Evolutionary conservation across 2,113 vertebrate species (phyloP).

Genomic region (Eulacestoma nigropectus): DNA sequence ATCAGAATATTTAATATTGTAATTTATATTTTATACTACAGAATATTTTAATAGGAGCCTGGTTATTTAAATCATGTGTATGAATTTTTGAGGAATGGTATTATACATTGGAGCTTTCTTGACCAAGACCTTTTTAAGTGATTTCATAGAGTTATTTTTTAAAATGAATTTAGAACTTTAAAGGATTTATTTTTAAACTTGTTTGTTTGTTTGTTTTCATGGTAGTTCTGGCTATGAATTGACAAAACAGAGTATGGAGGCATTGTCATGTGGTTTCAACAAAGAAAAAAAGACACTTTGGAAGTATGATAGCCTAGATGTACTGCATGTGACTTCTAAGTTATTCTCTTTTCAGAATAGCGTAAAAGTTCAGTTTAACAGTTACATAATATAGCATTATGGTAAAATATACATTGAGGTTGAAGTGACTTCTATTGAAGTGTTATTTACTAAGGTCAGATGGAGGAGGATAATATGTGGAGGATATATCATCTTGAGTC

Average conservation of each 20-base stretch:
- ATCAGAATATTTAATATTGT: background rate
- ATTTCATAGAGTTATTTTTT: background rate
- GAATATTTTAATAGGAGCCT: background rate
- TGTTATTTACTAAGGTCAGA: background rate
- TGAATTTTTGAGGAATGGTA: background rate
- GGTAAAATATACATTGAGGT: background rate
- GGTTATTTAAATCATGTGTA: background rate
- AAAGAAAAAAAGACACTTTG: background rate
- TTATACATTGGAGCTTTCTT: background rate
- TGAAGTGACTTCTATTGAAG: background rate
- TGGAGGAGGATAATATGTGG: background rate
- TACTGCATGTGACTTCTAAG: background rate
- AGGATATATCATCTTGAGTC: background rate
- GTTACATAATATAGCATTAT: background rate
- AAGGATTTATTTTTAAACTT: background rate
- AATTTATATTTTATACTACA: background rate
- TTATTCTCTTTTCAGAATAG: background rate
- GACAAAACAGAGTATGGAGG: background rate
- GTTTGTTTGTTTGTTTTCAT: background rate
- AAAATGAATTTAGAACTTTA: background rate
- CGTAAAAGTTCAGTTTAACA: background rate
- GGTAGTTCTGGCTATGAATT: background rate
- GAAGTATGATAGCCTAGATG: background rate
- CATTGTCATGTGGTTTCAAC: background rate
- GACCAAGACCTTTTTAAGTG: background rate